Conservation (phyloP, 2,797 vertebrate species). For the Ammospiza maritima region DNA sequence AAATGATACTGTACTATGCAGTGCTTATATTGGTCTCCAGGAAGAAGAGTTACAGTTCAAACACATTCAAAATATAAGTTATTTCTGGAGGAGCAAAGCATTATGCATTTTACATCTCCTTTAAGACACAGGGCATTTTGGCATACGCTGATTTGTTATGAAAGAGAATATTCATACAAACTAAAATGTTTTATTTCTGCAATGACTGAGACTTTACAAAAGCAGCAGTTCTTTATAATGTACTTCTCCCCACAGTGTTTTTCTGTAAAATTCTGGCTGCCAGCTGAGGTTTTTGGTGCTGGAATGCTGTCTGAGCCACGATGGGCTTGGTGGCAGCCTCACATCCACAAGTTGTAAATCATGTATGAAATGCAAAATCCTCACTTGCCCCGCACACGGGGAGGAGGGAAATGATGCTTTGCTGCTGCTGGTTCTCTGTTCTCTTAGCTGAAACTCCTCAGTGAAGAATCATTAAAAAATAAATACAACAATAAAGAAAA, state of each 20-base stretch:
- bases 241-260: neutral
- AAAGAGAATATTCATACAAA: conserved; percentile 6
- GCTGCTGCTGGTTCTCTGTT: conserved; percentile 1
- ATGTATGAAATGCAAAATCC: conserved; percentile 56
- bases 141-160: neutral
- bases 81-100: neutral
- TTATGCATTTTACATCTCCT: neutral
- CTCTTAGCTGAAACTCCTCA: conserved; percentile 59
- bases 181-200: conserved; percentile 7
- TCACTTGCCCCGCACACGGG: neutral
- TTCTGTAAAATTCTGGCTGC: neutral
- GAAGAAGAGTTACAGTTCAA: neutral
- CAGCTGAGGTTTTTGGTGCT: neutral
- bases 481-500: conserved; percentile 24
- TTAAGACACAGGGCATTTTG: neutral
- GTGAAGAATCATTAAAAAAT: conserved; percentile 53
- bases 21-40: neutral
- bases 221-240: neutral
- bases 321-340: neutral
- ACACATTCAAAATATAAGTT: neutral
- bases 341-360: conserved; percentile 44
- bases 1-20: neutral
- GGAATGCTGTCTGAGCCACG: neutral
- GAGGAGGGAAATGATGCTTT: conserved; percentile 6
- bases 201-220: neutral